Evolutionary conservation across 2,797 vertebrate genomes (phyloP), one percentile per base, ranked within the genome.

Genomic region (Siniperca undulata): DNA sequence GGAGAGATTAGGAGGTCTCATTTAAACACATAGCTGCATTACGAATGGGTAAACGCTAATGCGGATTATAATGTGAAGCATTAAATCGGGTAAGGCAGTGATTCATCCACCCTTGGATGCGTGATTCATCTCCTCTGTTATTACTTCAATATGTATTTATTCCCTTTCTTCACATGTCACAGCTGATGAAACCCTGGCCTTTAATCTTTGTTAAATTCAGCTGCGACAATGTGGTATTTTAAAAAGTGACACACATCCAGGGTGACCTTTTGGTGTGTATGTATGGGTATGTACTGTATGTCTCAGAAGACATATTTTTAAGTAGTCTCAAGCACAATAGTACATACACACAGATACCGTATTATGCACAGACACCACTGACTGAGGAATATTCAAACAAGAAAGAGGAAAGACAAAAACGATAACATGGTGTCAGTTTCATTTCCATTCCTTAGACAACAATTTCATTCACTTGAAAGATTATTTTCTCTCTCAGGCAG

Each of bases 91-190:
- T 66, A 68, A 88, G 44, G 81, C 89, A 80, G 66, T 82, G 83
- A 89, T 87, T 91, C 71, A 85, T 85, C 86, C 73, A 71, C 40
- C 65, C 74, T 70, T 59, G 71, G 80, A 84, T 72, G 80, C 78
- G 58, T 73, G 84, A 85, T 86, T 88, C 85, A 83, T 90, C 80
- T 85, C 80, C 77, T 81, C 81, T 91, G 81, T 92, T 92, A 93
- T 93, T 90, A 88, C 87, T 93, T 92, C 83, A 89, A 84, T 89
- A 86, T 91, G 82, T 82, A 90, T 93, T 90, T 91, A 87, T 90
- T 91, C 78, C 78, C 48, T 92, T 94, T 90, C 76, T 91, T 94
- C 85, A 86, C 78, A 82, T 92, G 81, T 86, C 80, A 83, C 52
- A 55, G 81, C 70, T 74, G 82, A 93, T 86, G 82, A 91, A 86